Conservation (phyloP, 2,888 invertebrate genomes). For the Synanthedon tipuliformis region DNA sequence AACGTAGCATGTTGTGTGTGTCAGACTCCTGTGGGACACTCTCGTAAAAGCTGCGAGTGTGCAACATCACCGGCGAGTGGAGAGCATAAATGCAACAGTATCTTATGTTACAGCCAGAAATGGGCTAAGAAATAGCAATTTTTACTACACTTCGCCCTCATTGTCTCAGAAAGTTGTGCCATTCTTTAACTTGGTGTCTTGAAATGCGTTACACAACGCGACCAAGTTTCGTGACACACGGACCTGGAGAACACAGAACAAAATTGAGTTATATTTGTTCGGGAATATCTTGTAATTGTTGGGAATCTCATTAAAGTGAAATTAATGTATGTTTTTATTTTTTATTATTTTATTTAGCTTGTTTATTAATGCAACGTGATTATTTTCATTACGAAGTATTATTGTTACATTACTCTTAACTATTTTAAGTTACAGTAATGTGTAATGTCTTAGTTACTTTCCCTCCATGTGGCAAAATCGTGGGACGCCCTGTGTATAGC, state of each 20-base stretch:
- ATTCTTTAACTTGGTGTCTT: slow-evolving; percentile 6
- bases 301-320: too few species aligned
- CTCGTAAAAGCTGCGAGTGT: slow-evolving; percentile 3
- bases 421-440: too few species aligned
- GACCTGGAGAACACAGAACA: not conserved
- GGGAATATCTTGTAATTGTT: too few species aligned
- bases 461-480: too few species aligned
- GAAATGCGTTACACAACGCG: slow-evolving; percentile 2
- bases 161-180: slow-evolving; percentile 7
- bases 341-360: too few species aligned
- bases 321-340: too few species aligned
- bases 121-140: slow-evolving; percentile 8
- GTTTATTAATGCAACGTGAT: too few species aligned
- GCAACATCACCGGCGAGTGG: slow-evolving; percentile 4
- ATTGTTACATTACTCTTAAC: too few species aligned
- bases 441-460: too few species aligned
- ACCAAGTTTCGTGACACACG: not conserved
- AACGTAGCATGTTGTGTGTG: not conserved
- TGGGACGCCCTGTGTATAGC: too few species aligned
- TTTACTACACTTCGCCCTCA: slow-evolving; percentile 4
- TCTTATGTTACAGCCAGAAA: slow-evolving; percentile 5
- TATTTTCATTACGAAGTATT: too few species aligned
- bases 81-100: slow-evolving; percentile 8
- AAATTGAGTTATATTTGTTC: too few species aligned
- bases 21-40: not conserved